Percentiles rank a stretch among this genome's conserved stretches.
phyloP scores from a whole-genome alignment of 2,113 vertebrate species.

The Felis catus region F.catus_Fca126_mat1.0 CM031412.1:75015501-75016000 shows the following conservation, averaged over 20 bases:
- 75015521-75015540: too few relatives aligned
- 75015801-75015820: not conserved
- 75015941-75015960: not conserved
- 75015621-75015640: too few relatives aligned
- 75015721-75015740: not conserved
- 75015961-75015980: not conserved
- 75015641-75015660: not conserved
- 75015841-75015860: not conserved
- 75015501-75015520: too few relatives aligned
- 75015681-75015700: not conserved
- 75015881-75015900: not conserved
- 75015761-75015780: not conserved
- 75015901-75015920: not conserved
- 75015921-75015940: not conserved
- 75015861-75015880: not conserved
- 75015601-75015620: too few relatives aligned
- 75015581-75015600: too few relatives aligned
- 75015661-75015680: not conserved
- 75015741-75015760: not conserved
- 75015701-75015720: not conserved
- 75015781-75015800: not conserved
- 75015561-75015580: too few relatives aligned
- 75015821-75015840: not conserved
- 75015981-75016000: not conserved
- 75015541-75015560: too few relatives aligned